A percentile compares a stretch with the other conserved stretches of the same genome.
Evolutionary conservation across 2,888 invertebrate species (phyloP).

Genomic region (Schizotus pectinicornis): DNA sequence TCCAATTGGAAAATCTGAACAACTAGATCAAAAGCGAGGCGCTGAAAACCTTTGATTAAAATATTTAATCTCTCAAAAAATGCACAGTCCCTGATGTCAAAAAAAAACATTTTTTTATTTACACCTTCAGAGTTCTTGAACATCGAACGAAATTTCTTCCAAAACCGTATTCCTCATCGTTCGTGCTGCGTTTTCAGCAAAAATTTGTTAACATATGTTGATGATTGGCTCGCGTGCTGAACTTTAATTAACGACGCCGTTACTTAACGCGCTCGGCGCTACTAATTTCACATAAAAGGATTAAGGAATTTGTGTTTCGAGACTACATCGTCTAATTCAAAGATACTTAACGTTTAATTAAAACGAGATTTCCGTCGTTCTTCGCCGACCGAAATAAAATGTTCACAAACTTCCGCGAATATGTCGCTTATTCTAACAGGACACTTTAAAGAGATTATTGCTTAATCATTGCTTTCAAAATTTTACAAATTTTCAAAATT

Average conservation of each 20-base stretch:
- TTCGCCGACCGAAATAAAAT: slow-evolving; percentile 7
- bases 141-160: slow-evolving; percentile 5
- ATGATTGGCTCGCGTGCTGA: slow-evolving; percentile 47
- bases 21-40: no score
- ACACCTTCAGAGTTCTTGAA: no score
- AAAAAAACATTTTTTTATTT: no score
- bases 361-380: slow-evolving; percentile 10
- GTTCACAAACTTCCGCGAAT: neutral
- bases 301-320: slow-evolving; percentile 30
- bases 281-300: slow-evolving; percentile 33
- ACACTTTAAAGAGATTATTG: no score
- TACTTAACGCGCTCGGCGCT: slow-evolving; percentile 41
- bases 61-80: no score
- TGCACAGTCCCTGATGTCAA: no score
- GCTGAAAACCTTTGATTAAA: no score
- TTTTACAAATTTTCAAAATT: no score
- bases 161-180: slow-evolving; percentile 14
- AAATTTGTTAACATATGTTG: slow-evolving; percentile 41
- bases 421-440: no score
- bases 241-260: slow-evolving; percentile 42
- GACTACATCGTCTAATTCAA: slow-evolving; percentile 23
- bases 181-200: slow-evolving; percentile 16
- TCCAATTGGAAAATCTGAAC: no score
- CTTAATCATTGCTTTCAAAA: no score
- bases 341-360: slow-evolving; percentile 27